Percentiles rank a stretch among this genome's conserved stretches.
phyloP scores from a whole-genome alignment of 2,797 vertebrate genomes.

The Anguilla anguilla region DNA sequence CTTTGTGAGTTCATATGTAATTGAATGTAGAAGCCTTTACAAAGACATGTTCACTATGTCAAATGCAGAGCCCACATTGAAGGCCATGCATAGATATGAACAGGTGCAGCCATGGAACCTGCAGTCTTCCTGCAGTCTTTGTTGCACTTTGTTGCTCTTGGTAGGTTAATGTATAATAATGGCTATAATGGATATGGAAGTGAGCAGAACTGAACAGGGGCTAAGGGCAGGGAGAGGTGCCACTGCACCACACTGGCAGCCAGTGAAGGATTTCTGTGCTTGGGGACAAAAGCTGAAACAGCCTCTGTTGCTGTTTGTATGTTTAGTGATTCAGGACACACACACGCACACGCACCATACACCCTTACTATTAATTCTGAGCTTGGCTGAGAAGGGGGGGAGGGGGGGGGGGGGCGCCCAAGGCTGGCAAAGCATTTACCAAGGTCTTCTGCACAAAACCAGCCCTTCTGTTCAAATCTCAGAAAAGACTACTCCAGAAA shows the following conservation, averaged over 20 bases:
- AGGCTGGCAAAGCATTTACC: not conserved
- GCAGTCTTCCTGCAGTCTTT: not conserved
- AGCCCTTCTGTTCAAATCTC: not conserved
- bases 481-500: not conserved
- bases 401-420: not conserved
- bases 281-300: conserved; percentile 19
- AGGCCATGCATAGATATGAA: not conserved
- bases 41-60: not conserved
- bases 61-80: not conserved
- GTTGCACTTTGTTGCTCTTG: not conserved
- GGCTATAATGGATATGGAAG: not conserved
- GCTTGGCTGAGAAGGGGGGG: not conserved
- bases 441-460: conserved; percentile 3
- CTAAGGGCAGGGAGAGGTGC: conserved; percentile 39
- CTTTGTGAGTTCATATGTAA: too few species aligned
- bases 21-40: not conserved
- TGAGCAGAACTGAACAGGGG: conserved; percentile 60
- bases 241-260: not conserved
- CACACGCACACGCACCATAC: not conserved
- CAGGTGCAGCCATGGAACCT: not conserved
- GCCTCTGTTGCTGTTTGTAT: not conserved
- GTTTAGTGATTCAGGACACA: conserved; percentile 27
- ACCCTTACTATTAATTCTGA: conserved; percentile 1
- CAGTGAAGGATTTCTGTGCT: not conserved
- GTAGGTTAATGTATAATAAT: not conserved